Conservation (phyloP, 1,140 invertebrate species). For the Atta texana region DNA sequence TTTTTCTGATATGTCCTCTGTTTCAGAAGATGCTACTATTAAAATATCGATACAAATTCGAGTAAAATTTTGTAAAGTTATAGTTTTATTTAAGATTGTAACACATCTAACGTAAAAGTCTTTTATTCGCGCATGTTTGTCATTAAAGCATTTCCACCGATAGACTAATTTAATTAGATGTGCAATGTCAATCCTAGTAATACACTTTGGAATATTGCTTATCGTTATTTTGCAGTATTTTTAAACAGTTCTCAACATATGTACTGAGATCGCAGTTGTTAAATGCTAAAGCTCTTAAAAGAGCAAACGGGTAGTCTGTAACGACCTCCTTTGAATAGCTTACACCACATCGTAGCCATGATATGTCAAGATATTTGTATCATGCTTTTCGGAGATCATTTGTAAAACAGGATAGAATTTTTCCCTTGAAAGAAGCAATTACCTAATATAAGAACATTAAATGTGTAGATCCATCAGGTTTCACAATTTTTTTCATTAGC, state of each 20-base stretch:
- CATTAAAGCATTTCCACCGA: slow-evolving; percentile 60
- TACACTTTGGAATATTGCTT: background rate
- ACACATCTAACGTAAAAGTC: slow-evolving; percentile 69
- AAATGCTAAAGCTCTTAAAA: background rate
- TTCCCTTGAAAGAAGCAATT: too few species aligned
- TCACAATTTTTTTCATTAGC: background rate
- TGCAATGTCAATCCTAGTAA: slow-evolving; percentile 63
- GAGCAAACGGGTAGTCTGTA: background rate
- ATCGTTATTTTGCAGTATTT: background rate
- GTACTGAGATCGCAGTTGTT: background rate
- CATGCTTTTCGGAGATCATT: background rate
- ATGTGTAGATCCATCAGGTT: background rate
- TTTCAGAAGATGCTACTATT: slow-evolving; percentile 43
- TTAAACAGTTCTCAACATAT: background rate
- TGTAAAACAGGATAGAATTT: too few species aligned
- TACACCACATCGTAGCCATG: background rate
- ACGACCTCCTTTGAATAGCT: background rate
- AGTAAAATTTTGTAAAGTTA: slow-evolving; percentile 51
- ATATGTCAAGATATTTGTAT: background rate
- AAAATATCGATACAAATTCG: slow-evolving; percentile 40
- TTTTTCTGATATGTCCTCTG: slow-evolving; percentile 46
- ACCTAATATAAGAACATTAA: background rate
- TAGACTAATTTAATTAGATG: slow-evolving; percentile 63
- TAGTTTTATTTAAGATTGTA: slow-evolving; percentile 38
- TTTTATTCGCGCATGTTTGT: slow-evolving; percentile 37